A percentile compares a stretch with the other conserved stretches of the same genome.
These are phyloP conservation scores for Oikopleura dioica DNA, from an alignment of 23 tunicate species.

Conservation along the genomic window DNA sequence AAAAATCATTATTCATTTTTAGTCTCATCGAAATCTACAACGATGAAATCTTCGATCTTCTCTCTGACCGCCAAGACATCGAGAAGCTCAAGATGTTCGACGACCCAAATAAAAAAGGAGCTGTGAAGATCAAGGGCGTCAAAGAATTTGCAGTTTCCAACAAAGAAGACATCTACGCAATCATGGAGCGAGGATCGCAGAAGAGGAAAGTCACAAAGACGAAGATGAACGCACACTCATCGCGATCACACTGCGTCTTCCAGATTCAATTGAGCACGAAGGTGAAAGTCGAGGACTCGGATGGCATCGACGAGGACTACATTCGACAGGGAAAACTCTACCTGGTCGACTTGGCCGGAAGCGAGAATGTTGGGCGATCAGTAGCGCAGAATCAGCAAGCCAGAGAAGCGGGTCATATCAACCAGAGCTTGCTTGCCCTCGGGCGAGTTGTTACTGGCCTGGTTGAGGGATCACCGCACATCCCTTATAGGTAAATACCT, in stretches of 20 bases:
- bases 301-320: neutral
- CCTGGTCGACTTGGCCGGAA: constrained; percentile 74
- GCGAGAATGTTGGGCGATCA: constrained; percentile 62
- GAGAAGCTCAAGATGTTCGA: constrained; percentile 45
- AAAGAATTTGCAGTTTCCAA: constrained; percentile 41
- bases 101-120: constrained; percentile 42
- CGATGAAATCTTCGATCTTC: constrained; percentile 50
- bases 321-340: neutral
- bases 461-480: constrained; percentile 71
- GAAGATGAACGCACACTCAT: constrained; percentile 45
- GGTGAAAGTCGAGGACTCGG: constrained; percentile 14
- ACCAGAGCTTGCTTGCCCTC: constrained; percentile 40
- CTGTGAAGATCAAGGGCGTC: constrained; percentile 45
- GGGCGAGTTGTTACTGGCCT: constrained; percentile 75
- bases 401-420: constrained; percentile 77
- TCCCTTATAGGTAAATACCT: too few species aligned
- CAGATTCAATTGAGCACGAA: constrained; percentile 57
- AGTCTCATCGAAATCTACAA: constrained; percentile 58
- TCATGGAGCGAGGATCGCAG: constrained; percentile 44
- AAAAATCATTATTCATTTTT: too few species aligned
- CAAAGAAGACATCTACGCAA: constrained; percentile 45
- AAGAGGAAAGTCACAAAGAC: constrained; percentile 65
- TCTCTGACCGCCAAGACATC: constrained; percentile 26
- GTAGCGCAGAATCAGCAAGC: constrained; percentile 63
- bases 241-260: constrained; percentile 34